phyloP scores from a whole-genome alignment of 2,797 vertebrate genomes.

The Danio jaintianensis region DNA sequence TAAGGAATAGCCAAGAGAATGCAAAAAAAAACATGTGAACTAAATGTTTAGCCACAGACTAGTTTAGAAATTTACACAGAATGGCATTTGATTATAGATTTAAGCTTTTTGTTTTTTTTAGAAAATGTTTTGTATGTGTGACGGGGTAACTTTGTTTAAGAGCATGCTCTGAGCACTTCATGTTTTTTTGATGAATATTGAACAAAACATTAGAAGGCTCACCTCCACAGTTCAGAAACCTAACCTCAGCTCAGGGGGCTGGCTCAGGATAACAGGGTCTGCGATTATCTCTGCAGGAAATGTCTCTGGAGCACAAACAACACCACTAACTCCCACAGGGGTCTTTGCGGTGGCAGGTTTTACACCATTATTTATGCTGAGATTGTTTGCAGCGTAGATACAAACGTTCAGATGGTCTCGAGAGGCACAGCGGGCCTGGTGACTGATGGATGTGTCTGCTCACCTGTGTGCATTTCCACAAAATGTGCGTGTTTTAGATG shows the following conservation, averaged over 20 bases:
- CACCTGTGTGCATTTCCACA: conserved; percentile 3
- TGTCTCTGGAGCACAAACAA: conserved; percentile 3
- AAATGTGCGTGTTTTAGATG: neutral
- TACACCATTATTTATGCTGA: conserved; percentile 26
- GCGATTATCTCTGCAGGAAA: conserved; percentile 1
- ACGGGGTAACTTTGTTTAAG: neutral
- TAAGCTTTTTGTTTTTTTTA: neutral
- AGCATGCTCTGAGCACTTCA: neutral
- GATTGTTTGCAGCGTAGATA: conserved; percentile 15
- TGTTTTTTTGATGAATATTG: conserved; percentile 19
- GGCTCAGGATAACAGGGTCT: neutral
- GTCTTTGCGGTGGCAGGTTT: neutral
- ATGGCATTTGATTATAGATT: neutral
- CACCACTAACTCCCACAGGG: conserved; percentile 13
- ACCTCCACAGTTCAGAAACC: conserved; percentile 11
- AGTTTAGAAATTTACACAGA: neutral
- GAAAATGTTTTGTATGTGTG: conserved; percentile 7
- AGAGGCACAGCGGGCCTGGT: conserved; percentile 2
- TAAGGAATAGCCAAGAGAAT: neutral
- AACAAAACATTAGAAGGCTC: conserved; percentile 15
- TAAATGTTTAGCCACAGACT: neutral
- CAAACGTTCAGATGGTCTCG: neutral
- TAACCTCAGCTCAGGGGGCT: conserved; percentile 5
- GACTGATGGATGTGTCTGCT: conserved; percentile 17
- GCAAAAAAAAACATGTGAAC: conserved; percentile 3